phyloP scores from a whole-genome alignment of 2,888 invertebrate genomes.

The Pollenia angustigena region DNA sequence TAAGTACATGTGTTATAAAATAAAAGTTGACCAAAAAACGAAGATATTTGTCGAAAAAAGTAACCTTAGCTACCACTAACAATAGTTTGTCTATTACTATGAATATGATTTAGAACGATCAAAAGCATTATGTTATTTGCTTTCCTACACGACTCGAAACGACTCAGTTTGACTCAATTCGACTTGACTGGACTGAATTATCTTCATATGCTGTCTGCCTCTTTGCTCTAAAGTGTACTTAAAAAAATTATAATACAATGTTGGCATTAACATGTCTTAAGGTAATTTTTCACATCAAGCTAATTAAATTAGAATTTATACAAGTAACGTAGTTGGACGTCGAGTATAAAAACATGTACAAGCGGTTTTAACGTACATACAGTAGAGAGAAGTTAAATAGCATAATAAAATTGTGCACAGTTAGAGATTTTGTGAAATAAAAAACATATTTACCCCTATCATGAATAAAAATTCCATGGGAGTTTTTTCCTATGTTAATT shows the following conservation, averaged over 20 bases:
- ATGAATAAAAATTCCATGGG: no score
- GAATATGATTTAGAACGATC: constrained; percentile 13
- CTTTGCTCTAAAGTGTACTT: neutral
- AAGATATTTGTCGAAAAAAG: constrained; percentile 25
- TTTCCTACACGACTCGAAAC: neutral
- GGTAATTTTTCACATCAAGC: constrained; percentile 67
- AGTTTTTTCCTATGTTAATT: no score
- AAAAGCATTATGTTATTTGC: neutral
- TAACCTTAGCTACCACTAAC: constrained; percentile 59
- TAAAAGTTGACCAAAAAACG: constrained; percentile 50
- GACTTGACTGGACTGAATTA: neutral
- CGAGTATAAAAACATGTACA: constrained; percentile 19
- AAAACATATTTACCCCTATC: no score
- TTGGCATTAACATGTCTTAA: constrained; percentile 59
- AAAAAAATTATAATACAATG: constrained; percentile 5
- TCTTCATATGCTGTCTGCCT: neutral
- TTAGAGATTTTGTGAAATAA: no score
- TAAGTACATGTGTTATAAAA: constrained; percentile 25
- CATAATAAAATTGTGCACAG: neutral
- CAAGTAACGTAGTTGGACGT: constrained; percentile 53
- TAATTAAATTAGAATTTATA: constrained; percentile 72
- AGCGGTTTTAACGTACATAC: neutral
- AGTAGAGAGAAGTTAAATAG: neutral
- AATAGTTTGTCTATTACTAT: neutral
- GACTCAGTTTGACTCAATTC: no score